These are phyloP conservation scores for Coccyzus lansbergi DNA, from an alignment of 2,797 vertebrate species.

Conservation along the genomic window DNA sequence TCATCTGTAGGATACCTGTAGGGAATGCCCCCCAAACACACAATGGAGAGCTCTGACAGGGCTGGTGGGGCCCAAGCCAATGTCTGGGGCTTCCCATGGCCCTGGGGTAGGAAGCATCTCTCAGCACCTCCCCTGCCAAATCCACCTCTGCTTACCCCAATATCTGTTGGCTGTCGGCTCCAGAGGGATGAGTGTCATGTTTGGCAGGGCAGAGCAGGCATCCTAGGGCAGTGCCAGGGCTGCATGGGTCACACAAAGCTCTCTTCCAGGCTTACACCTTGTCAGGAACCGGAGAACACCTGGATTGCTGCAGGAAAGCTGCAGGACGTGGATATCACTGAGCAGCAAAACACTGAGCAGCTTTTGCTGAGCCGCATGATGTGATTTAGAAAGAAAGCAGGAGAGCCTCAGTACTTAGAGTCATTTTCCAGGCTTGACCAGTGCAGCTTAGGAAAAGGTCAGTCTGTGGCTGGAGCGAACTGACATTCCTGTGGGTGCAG, in stretches of 20 bases:
- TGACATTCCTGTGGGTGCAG: background rate
- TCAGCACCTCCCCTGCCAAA: background rate
- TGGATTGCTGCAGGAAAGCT: background rate
- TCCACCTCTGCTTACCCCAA: background rate
- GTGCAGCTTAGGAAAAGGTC: background rate
- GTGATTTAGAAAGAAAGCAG: background rate
- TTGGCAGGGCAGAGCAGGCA: background rate
- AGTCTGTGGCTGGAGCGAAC: background rate
- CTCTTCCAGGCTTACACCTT: accelerated
- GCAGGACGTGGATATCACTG: accelerated
- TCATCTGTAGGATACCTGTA: too few species aligned
- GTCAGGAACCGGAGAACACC: background rate
- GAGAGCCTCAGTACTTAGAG: background rate
- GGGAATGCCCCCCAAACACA: accelerated
- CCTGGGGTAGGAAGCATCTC: background rate
- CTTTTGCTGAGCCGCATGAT: background rate
- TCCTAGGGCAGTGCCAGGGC: background rate
- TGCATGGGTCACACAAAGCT: background rate
- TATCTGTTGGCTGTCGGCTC: background rate
- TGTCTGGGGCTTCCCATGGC: accelerated
- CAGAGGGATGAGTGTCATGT: background rate
- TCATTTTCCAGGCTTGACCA: background rate
- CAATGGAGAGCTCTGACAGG: background rate
- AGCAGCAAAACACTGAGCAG: background rate
- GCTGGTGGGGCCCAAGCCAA: background rate